Percentiles rank a stretch among this genome's conserved stretches.
These are phyloP conservation scores for Micropoecilia bifurca DNA, from an alignment of 2,797 vertebrate species.

Conservation along the genomic window DNA sequence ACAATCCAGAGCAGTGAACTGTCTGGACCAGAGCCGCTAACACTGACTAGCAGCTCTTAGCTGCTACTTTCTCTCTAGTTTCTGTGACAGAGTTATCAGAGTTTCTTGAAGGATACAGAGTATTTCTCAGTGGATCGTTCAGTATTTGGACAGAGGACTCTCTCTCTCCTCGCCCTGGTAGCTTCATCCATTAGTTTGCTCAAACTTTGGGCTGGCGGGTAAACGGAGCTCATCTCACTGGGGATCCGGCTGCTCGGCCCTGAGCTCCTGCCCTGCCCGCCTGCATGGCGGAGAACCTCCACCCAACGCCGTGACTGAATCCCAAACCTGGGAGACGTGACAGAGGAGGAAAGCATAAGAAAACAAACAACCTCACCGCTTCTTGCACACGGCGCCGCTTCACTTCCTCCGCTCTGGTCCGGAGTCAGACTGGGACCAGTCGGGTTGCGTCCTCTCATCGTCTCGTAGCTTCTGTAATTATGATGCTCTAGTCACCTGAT, in stretches of 20 bases:
- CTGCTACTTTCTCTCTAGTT: not conserved
- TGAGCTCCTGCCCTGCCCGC: slow-evolving; percentile 41
- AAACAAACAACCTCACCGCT: slow-evolving; percentile 10
- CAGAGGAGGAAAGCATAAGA: slow-evolving; percentile 53
- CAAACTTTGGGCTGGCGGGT: slow-evolving; percentile 48
- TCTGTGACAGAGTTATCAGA: slow-evolving; percentile 18
- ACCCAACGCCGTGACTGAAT: slow-evolving; percentile 35
- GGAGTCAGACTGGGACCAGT: slow-evolving; percentile 26
- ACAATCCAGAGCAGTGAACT: not conserved
- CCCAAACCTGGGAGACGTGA: slow-evolving; percentile 53
- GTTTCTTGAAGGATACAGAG: slow-evolving; percentile 1
- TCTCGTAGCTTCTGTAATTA: slow-evolving; percentile 35
- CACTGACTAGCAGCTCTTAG: not conserved
- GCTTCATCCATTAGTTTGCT: slow-evolving; percentile 59
- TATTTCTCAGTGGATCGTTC: slow-evolving; percentile 40
- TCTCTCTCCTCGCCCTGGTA: slow-evolving; percentile 24
- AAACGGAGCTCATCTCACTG: slow-evolving; percentile 50
- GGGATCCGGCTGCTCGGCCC: slow-evolving; percentile 36
- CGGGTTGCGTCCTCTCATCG: slow-evolving; percentile 27
- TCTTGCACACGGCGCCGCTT: slow-evolving; percentile 22
- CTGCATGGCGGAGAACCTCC: slow-evolving; percentile 18
- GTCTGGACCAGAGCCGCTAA: not conserved
- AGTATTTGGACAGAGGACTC: slow-evolving; percentile 56
- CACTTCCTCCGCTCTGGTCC: slow-evolving; percentile 10
- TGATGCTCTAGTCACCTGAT: slow-evolving; percentile 29